These are phyloP conservation scores for Alviniconcha strummeri DNA, from an alignment of 2,888 invertebrate species.

Conservation along the genomic window DNA sequence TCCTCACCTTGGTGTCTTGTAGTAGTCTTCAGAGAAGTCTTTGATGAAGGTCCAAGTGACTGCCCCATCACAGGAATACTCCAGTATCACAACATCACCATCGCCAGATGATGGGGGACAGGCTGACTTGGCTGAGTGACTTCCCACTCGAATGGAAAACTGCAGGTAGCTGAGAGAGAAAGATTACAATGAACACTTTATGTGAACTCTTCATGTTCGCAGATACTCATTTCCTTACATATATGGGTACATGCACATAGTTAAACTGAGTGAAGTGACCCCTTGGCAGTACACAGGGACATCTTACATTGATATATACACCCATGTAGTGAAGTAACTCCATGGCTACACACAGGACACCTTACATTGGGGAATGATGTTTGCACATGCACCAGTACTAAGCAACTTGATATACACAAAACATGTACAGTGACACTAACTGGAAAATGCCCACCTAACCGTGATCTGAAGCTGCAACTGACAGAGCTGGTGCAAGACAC, in stretches of 20 bases:
- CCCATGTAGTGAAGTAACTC: too few relatives aligned
- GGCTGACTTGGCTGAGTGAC: slow-evolving; percentile 64
- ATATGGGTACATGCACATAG: not conserved
- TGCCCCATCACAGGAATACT: slow-evolving; percentile 73
- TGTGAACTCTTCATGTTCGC: not conserved
- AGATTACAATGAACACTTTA: not conserved
- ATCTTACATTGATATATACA: too few relatives aligned
- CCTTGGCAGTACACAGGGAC: not conserved
- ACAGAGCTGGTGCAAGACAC: too few relatives aligned
- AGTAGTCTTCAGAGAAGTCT: slow-evolving; percentile 58
- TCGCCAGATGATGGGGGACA: slow-evolving; percentile 71
- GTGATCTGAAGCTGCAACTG: too few relatives aligned
- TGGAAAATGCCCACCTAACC: too few relatives aligned
- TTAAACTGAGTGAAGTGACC: not conserved
- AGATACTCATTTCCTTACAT: not conserved
- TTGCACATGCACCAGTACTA: too few relatives aligned
- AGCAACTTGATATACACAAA: too few relatives aligned
- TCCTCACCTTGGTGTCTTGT: slow-evolving; percentile 68
- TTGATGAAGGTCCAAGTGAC: slow-evolving; percentile 71
- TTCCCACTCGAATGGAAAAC: slow-evolving; percentile 72
- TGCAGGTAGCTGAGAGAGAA: slow-evolving; percentile 65
- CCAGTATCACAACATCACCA: slow-evolving; percentile 69
- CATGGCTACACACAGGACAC: too few relatives aligned
- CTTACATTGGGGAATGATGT: too few relatives aligned
- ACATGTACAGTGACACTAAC: too few relatives aligned